Percentiles rank a stretch among this genome's conserved stretches.
Evolutionary conservation across 2,113 vertebrate species (phyloP).

Genomic region (Cyanoderma ruficeps): DNA sequence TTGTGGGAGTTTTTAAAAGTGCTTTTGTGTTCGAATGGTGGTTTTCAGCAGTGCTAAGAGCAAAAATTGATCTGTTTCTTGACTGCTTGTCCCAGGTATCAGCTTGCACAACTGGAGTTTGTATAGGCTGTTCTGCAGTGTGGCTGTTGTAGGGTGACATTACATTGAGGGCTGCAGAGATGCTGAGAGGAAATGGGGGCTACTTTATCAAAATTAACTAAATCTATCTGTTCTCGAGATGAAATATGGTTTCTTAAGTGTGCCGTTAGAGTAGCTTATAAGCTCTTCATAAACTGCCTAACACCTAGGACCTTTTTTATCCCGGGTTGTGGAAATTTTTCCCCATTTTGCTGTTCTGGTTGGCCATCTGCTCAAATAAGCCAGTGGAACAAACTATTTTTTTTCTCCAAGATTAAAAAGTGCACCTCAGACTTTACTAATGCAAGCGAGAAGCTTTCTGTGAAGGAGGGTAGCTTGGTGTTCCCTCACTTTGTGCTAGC

Average conservation of each 20-base stretch:
- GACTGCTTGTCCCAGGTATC: not conserved
- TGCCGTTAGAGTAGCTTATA: not conserved
- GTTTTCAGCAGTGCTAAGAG: not conserved
- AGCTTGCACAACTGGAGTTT: not conserved
- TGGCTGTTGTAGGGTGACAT: not conserved
- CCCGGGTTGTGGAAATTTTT: not conserved
- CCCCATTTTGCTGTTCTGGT: not conserved
- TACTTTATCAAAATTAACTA: not conserved
- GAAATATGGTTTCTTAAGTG: not conserved
- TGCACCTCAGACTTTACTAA: conserved; percentile 5
- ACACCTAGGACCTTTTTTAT: not conserved
- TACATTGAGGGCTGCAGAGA: not conserved
- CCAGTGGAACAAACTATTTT: not conserved
- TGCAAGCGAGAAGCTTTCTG: not conserved
- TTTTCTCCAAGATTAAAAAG: not conserved
- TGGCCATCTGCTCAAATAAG: not conserved
- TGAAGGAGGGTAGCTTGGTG: not conserved
- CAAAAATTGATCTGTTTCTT: not conserved
- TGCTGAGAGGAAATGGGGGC: not conserved
- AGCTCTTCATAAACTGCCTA: conserved; percentile 49
- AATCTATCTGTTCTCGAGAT: not conserved
- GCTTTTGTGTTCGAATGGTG: not conserved
- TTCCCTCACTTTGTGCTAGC: not conserved
- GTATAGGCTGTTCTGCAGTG: fast-evolving
- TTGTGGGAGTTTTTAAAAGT: not conserved